Evolutionary conservation across 2,888 invertebrate species (phyloP), one percentile per base, ranked within the genome.

Genomic region (Hoplodrina blanda): DNA sequence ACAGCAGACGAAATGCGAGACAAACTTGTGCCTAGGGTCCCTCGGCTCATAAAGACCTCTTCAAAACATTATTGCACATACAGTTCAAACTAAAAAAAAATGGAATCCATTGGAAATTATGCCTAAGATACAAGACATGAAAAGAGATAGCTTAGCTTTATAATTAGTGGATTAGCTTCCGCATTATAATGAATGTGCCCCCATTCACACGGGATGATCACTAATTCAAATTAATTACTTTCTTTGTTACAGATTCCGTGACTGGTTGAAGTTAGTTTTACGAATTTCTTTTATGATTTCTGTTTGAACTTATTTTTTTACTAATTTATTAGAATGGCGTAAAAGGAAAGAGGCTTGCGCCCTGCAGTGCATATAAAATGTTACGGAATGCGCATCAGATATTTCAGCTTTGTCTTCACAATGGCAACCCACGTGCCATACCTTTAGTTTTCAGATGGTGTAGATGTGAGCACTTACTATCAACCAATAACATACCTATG

Each of bases 141-240:
- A 70, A 37, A 78, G 55, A 74, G 54, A 63, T 54, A 55, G 59
- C 49, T 69, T 41, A 41, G 41, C 13, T 41, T 41, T 46, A 4
- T 46, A 54, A 11, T 46, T 20, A 46, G 59, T 46, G 19, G 19
- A 11, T 53, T 49, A 56, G 25, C 50, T 64, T 63, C 64, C 60
- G 20, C 46, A 41, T 62, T 37, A 41, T 59, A 78, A 73, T 67
- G 30, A 55, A 62, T 59, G 57, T 59, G 79, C 20, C 50, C 73
- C 33, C 59, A 60, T 79, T 78, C 76, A 60, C 79, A 79, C 41
- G 59, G 41, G 79, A 59, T 62, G 37, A 56, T 64, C 46, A 46
- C 52, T 53, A 55, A 60, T 63, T 78, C 46, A 66, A 73, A 65
- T 66, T 44, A 64, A 73, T 76, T 76, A 76, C 76, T 76, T 73